Base-by-base conservation (phyloP, 2,113 vertebrate species). In the Tetraodon nigroviridis region DNA sequence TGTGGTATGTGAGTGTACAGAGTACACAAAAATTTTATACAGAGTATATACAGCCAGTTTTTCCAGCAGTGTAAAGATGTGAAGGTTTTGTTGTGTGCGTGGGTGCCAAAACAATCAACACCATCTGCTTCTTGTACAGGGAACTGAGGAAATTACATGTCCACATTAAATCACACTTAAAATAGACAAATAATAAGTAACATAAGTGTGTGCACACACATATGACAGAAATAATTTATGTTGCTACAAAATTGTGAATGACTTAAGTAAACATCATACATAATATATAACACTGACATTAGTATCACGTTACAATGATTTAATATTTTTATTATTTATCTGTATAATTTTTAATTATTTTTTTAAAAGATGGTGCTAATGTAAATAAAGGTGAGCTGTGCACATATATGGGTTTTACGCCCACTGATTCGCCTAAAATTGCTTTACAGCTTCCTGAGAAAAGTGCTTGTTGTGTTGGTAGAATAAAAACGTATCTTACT, bases 121-220 rank as follows among this genome's bases (percentile, higher is more conserved):
- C 79, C 83, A 87, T 82, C 81, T 87, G 85, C 60, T 79, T 80
- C 73, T 73, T 73, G 53, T 60, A 58, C 42, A 58, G 22, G 29
- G 64, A 69, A 67, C 64, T 69, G 58, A 80, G 70, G 60, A 77
- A 67, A 75, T 72, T 45, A 53, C 27, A 65, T 50, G 55, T 44
- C n/a, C 47, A 55, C 55, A 41, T 50, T 51, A 58, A n/a, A 58
- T n/a, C n/a, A 49, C 15, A 57, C 41, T 55, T 16, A 40, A 1
- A 42, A 59, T 52, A 66, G 14, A 60, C 27, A 68, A 53, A 48
- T 21, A 64, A 55, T 65, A 4, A 58, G 56, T 60, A 64, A 7
- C 32, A 59, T 51, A 45, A 24, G 17, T 29, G 47, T 24, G 67
- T 19, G 27, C 29, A 17, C 47, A 64, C 22, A 27, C 16, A 50